Evolutionary conservation across 2,888 invertebrate genomes (phyloP).

Genomic region (Nomada flava): DNA sequence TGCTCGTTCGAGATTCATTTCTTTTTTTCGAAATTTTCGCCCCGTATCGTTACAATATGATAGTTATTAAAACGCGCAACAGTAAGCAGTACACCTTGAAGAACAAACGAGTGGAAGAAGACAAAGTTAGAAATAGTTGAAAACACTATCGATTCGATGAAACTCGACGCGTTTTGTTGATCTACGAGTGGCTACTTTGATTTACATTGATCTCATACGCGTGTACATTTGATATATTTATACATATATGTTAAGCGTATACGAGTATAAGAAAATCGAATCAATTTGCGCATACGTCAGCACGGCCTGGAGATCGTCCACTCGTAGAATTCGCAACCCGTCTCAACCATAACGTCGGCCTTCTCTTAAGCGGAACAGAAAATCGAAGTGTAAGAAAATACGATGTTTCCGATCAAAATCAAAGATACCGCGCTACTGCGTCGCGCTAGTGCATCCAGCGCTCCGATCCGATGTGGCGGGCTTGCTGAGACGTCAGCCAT

Average conservation of each 20-base stretch:
- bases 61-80: too few species aligned
- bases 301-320: background rate
- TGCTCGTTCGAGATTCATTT: too few species aligned
- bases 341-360: background rate
- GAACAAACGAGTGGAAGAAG: too few species aligned
- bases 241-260: conserved; percentile 38
- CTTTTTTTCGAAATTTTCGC: too few species aligned
- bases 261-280: conserved; percentile 32
- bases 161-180: background rate
- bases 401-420: background rate
- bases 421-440: background rate
- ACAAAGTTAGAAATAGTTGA: too few species aligned
- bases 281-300: conserved; percentile 12
- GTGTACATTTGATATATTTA: conserved; percentile 23
- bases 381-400: background rate
- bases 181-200: background rate
- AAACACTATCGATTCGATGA: background rate
- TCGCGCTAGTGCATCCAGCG: too few species aligned
- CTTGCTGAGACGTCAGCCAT: background rate
- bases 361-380: background rate
- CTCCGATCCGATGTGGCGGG: background rate
- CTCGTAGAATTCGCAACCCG: conserved; percentile 21
- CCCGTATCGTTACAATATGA: too few species aligned
- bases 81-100: too few species aligned
- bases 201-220: conserved; percentile 1